Evolutionary conservation across 2,113 vertebrate species (phyloP).

Genomic region (Eulacestoma nigropectus): DNA sequence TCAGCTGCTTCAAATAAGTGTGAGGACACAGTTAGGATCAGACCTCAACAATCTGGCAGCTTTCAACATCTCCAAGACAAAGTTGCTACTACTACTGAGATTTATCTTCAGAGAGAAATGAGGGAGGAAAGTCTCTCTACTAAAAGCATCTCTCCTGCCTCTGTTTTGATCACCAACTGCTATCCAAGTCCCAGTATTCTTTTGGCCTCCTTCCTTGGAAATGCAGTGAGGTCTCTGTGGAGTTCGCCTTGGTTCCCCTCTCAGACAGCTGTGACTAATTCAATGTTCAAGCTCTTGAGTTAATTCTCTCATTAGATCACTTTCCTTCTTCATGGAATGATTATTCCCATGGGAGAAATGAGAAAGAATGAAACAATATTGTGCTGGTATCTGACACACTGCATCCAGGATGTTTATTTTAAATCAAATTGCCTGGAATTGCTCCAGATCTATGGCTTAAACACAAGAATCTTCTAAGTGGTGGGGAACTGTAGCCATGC

Average conservation of each 20-base stretch:
- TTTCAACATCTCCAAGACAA: background rate
- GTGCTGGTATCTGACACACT: constrained; percentile 32
- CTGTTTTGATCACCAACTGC: constrained; percentile 4
- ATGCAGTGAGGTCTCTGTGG: constrained; percentile 32
- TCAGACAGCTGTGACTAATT: constrained; percentile 65
- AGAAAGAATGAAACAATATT: constrained; percentile 44
- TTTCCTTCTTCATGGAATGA: constrained; percentile 59
- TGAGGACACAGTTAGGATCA: background rate
- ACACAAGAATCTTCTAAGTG: constrained; percentile 4
- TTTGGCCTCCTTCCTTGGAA: constrained; percentile 40
- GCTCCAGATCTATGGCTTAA: constrained; percentile 34
- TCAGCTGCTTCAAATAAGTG: background rate
- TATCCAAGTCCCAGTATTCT: background rate
- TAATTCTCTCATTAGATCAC: constrained; percentile 64
- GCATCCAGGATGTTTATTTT: constrained; percentile 59
- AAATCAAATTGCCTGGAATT: constrained; percentile 40
- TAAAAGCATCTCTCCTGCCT: background rate
- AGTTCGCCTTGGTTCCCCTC: constrained; percentile 41
- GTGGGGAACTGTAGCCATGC: background rate
- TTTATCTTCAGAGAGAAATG: background rate
- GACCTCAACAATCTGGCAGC: background rate
- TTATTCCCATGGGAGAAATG: constrained; percentile 50
- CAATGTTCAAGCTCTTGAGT: constrained; percentile 42
- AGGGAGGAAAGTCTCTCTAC: background rate
- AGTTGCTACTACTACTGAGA: background rate